phyloP scores from a whole-genome alignment of 1,140 invertebrate species.

The Leptinotarsa defecta region DNA sequence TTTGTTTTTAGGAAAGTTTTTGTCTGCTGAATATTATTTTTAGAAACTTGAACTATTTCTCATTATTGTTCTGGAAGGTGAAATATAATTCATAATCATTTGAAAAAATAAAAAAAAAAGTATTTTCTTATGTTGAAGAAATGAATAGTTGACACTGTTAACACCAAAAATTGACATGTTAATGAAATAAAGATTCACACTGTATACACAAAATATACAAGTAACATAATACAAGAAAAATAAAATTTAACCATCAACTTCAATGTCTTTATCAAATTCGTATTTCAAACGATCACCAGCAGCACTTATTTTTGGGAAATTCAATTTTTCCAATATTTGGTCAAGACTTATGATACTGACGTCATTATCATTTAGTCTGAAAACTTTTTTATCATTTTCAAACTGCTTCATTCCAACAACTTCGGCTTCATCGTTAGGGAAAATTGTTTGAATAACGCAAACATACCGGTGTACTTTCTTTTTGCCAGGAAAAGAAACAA shows the following conservation, averaged over 20 bases:
- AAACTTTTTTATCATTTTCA: neutral
- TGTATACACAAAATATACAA: constrained; percentile 1
- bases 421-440: neutral
- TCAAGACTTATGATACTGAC: neutral
- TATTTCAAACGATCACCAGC: neutral
- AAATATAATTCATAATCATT: neutral
- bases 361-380: neutral
- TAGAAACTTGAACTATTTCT: neutral
- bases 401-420: constrained; percentile 3
- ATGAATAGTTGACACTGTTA: neutral
- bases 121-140: neutral
- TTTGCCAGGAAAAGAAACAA: neutral
- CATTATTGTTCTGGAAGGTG: neutral
- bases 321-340: neutral
- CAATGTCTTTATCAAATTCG: constrained; percentile 1
- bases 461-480: neutral
- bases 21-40: neutral
- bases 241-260: neutral
- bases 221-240: neutral
- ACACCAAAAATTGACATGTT: neutral
- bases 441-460: neutral
- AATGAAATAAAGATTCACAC: neutral
- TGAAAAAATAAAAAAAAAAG: neutral
- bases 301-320: neutral
- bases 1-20: neutral